A percentile compares a stretch with the other conserved stretches of the same genome.
phyloP scores from a whole-genome alignment of 2,888 invertebrate genomes.

The Saturnia japonica region DNA sequence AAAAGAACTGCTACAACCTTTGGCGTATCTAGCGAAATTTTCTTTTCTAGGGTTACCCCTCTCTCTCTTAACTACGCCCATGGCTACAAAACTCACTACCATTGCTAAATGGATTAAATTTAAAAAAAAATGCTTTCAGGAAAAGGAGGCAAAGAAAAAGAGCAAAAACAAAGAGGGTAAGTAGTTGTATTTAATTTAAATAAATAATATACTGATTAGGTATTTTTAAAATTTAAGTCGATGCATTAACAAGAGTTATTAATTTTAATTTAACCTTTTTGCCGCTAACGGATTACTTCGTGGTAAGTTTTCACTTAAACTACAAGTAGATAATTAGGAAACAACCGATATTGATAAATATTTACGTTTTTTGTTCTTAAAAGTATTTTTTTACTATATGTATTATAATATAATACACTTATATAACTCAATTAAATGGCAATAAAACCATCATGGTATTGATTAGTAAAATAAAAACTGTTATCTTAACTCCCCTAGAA shows the following conservation, averaged over 20 bases:
- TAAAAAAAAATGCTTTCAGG: constrained; percentile 84
- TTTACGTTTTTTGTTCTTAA: not conserved
- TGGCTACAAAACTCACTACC: too few species aligned
- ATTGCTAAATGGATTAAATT: too few species aligned
- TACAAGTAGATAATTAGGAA: not conserved
- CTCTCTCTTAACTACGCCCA: too few species aligned
- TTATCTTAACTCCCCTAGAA: too few species aligned
- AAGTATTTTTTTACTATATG: not conserved
- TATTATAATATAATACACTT: too few species aligned
- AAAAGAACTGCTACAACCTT: too few species aligned
- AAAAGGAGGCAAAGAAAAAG: constrained; percentile 93
- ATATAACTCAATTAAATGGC: too few species aligned
- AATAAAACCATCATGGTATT: too few species aligned
- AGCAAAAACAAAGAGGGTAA: constrained; percentile 95
- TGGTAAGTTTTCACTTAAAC: constrained; percentile 10
- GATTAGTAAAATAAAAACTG: too few species aligned
- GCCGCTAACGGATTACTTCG: constrained; percentile 23
- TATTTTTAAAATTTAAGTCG: not conserved
- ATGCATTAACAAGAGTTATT: not conserved
- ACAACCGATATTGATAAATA: not conserved
- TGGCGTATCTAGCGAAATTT: too few species aligned
- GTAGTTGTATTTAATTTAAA: constrained; percentile 36
- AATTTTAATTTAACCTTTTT: constrained; percentile 15
- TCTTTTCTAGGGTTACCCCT: too few species aligned
- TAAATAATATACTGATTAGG: not conserved